phyloP scores from a whole-genome alignment of 2,888 invertebrate species.

The Dicroscelio sp. region DNA sequence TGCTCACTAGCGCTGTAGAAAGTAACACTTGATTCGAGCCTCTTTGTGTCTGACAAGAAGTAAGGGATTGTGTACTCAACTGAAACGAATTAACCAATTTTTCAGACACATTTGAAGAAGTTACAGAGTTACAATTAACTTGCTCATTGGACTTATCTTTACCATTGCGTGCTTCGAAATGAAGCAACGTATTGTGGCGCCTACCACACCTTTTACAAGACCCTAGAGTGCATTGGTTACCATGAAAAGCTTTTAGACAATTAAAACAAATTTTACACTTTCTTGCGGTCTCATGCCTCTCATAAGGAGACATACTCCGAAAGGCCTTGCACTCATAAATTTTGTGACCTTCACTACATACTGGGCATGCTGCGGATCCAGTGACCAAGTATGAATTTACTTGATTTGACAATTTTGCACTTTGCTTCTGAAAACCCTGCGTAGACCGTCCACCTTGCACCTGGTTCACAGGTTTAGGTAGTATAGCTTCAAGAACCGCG shows the following conservation, averaged over 20 bases:
- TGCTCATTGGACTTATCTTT: no score
- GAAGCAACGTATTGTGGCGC: no score
- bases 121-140: no score
- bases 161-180: no score
- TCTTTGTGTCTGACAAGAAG: not conserved
- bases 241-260: constrained; percentile 37
- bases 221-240: not conserved
- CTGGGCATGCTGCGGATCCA: constrained; percentile 6
- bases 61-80: not conserved
- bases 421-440: not conserved
- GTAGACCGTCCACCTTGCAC: not conserved
- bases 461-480: not conserved
- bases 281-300: constrained; percentile 26
- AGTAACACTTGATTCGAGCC: not conserved
- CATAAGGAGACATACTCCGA: constrained; percentile 9
- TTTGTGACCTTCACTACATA: constrained; percentile 30
- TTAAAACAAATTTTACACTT: constrained; percentile 15
- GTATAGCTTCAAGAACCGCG: not conserved
- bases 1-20: not conserved
- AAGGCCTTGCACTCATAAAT: constrained; percentile 30
- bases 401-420: not conserved
- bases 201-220: no score
- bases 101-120: not conserved
- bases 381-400: not conserved
- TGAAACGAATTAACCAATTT: not conserved